A percentile compares a stretch with the other conserved stretches of the same genome.
Evolutionary conservation across 2,797 vertebrate genomes (phyloP).

Genomic region (Tarsius wallacei): DNA sequence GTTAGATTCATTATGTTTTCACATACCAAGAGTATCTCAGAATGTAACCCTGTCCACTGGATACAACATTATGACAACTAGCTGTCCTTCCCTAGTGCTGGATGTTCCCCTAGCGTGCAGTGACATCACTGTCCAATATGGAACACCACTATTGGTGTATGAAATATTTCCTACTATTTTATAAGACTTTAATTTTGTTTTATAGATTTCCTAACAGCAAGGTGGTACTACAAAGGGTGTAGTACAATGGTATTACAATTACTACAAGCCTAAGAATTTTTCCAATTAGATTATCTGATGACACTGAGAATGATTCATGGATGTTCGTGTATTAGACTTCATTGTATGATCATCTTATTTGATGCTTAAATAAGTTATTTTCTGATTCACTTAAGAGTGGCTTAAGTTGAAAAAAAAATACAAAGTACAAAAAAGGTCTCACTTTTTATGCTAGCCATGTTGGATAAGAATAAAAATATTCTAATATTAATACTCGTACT

Average conservation of each 20-base stretch:
- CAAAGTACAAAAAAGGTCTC: neutral
- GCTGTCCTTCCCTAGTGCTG: neutral
- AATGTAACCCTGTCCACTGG: neutral
- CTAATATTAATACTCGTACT: neutral
- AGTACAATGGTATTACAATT: neutral
- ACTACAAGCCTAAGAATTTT: neutral
- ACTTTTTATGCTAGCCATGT: neutral
- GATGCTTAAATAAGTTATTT: conserved; percentile 19
- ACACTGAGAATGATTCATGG: conserved; percentile 36
- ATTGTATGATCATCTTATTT: conserved; percentile 16
- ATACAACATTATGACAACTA: neutral
- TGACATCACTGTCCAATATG: neutral
- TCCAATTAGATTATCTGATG: neutral
- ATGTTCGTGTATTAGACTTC: conserved; percentile 2
- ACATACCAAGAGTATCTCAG: neutral
- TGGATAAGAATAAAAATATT: conserved; percentile 32
- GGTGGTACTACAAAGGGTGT: neutral
- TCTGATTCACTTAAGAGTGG: neutral
- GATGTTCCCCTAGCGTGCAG: neutral
- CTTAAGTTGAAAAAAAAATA: conserved; percentile 10
- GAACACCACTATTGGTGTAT: neutral
- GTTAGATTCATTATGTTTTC: neutral
- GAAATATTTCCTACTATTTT: conserved; percentile 31
- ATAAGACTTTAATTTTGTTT: conserved; percentile 34
- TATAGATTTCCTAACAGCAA: conserved; percentile 37